These are phyloP conservation scores for Rotaria macrura DNA, from an alignment of 2,888 invertebrate genomes.

Conservation along the genomic window DNA sequence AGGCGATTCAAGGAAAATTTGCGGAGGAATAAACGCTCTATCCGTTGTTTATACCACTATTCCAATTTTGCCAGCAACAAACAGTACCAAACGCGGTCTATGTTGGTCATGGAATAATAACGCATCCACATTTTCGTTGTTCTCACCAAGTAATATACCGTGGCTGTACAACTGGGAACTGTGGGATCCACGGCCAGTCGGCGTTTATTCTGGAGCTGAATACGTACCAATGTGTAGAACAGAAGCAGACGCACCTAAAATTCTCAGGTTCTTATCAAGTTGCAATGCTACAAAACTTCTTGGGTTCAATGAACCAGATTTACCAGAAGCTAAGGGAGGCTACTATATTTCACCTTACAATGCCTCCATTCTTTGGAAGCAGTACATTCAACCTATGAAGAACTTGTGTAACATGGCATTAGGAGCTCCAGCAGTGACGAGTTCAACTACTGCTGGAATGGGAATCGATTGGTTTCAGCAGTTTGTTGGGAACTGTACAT, in stretches of 20 bases:
- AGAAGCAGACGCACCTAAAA: not conserved
- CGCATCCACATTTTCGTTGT: not conserved
- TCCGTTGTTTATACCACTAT: not conserved
- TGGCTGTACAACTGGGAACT: not conserved
- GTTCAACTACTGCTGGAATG: not conserved
- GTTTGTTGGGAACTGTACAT: not conserved
- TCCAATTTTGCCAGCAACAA: not conserved
- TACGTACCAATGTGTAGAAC: not conserved
- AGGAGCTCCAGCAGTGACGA: not conserved
- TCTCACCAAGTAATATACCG: not conserved
- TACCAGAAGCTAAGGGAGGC: not conserved
- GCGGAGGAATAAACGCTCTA: not conserved
- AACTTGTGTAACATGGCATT: not conserved
- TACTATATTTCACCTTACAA: not conserved
- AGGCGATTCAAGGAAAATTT: not conserved
- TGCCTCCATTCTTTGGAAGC: not conserved
- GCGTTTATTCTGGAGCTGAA: not conserved
- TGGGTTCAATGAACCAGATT: constrained; percentile 15
- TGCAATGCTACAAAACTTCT: not conserved
- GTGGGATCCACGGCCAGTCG: not conserved
- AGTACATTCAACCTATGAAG: not conserved
- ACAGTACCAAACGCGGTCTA: not conserved
- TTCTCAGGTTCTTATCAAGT: not conserved
- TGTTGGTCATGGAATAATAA: not conserved
- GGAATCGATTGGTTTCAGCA: not conserved